Conservation (phyloP, 2,113 vertebrate species). For the Physeter macrocephalus region DNA sequence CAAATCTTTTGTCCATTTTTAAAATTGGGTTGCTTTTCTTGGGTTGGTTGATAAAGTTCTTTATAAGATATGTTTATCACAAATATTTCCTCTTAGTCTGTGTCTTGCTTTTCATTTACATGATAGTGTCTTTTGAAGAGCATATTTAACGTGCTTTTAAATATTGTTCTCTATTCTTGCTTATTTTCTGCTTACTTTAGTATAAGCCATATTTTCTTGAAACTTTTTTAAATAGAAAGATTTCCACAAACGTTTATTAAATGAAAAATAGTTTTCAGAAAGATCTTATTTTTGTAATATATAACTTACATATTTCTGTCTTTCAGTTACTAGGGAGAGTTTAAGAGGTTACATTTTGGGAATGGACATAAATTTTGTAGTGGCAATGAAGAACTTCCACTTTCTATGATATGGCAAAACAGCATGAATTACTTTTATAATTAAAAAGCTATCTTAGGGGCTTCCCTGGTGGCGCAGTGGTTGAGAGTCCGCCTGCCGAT, state of each 20-base stretch:
- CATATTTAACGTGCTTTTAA: background rate
- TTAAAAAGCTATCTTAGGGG: background rate
- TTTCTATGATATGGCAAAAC: background rate
- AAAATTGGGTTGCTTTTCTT: background rate
- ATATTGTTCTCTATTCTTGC: background rate
- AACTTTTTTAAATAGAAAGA: background rate
- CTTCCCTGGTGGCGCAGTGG: no score
- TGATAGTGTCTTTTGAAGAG: background rate
- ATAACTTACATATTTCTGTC: background rate
- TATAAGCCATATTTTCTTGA: background rate
- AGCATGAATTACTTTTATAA: background rate
- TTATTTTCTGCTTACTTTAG: background rate
- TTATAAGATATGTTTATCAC: background rate
- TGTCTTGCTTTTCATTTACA: background rate
- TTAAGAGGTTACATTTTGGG: background rate
- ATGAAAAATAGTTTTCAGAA: background rate
- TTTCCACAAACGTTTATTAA: background rate
- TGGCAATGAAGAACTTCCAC: background rate
- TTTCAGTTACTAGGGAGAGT: background rate
- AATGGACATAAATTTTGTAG: background rate
- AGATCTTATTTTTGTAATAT: background rate
- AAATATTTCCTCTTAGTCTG: background rate
- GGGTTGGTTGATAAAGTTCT: background rate
- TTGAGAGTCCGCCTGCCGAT: no score
- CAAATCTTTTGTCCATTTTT: background rate